Percentiles rank a stretch among this genome's conserved stretches.
These are phyloP conservation scores for Falco novaeseelandiae DNA, from an alignment of 2,797 vertebrate genomes.

Conservation along the genomic window DNA sequence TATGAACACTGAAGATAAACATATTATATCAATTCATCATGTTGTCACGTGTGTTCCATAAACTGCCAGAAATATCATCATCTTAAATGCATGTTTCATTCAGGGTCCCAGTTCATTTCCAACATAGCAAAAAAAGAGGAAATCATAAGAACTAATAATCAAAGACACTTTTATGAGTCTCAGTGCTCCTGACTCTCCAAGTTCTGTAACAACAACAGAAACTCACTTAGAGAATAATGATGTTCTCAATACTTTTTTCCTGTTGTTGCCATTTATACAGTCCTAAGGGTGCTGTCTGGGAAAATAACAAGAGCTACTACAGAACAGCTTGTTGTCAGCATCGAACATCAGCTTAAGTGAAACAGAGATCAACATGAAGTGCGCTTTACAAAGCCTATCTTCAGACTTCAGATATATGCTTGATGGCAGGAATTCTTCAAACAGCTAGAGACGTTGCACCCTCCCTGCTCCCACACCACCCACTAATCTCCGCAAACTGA, in stretches of 20 bases:
- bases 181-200: slow-evolving; percentile 21
- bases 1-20: background rate
- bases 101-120: background rate
- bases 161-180: slow-evolving; percentile 49
- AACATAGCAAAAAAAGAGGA: background rate
- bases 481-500: background rate
- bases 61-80: background rate
- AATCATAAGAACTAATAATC: slow-evolving; percentile 49
- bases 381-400: slow-evolving; percentile 7
- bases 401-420: background rate
- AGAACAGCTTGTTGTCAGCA: slow-evolving; percentile 29
- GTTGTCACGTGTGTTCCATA: background rate
- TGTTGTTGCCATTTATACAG: slow-evolving; percentile 6
- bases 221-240: slow-evolving; percentile 36
- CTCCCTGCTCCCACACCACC: background rate
- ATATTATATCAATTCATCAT: background rate
- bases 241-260: slow-evolving; percentile 14
- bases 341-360: slow-evolving; percentile 11
- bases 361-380: slow-evolving; percentile 48
- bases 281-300: slow-evolving; percentile 49
- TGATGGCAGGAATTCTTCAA: slow-evolving; percentile 36
- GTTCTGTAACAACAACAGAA: slow-evolving; percentile 40
- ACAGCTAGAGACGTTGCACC: background rate
- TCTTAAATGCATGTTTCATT: background rate
- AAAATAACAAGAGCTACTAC: slow-evolving; percentile 43